phyloP scores from a whole-genome alignment of 2,888 invertebrate species.

The Alentia gelatinosa region DNA sequence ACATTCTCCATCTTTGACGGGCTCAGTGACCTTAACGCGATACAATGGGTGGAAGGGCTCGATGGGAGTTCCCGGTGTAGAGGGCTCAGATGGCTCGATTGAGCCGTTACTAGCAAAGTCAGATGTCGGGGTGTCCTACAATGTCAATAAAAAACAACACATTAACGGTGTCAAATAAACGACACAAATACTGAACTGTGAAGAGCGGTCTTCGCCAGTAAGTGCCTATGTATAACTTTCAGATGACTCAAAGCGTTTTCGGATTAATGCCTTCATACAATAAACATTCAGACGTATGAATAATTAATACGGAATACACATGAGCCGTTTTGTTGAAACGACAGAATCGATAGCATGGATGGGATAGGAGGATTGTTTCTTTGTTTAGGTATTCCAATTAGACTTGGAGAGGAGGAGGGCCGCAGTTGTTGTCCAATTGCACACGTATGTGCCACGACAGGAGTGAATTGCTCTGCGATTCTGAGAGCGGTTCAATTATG shows the following conservation, averaged over 20 bases:
- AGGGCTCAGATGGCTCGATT: conserved; percentile 56
- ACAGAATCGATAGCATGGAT: no score
- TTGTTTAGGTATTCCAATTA: no score
- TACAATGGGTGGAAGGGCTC: conserved; percentile 57
- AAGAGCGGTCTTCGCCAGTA: no score
- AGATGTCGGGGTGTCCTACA: conserved; percentile 57
- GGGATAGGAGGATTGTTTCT: no score
- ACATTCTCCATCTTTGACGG: conserved; percentile 61
- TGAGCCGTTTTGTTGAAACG: no score
- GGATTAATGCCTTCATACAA: neutral
- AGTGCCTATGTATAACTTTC: neutral
- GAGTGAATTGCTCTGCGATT: no score
- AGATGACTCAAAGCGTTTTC: neutral
- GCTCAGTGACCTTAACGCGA: conserved; percentile 62
- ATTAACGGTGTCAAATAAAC: neutral
- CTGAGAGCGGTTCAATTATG: no score
- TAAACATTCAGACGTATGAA: neutral
- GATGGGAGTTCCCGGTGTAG: conserved; percentile 58
- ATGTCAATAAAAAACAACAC: neutral
- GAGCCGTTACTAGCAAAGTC: conserved; percentile 58
- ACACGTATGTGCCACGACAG: no score
- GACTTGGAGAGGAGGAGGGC: no score
- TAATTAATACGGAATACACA: neutral
- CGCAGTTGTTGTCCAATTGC: no score
- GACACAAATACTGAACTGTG: no score